Evolutionary conservation across 2,888 invertebrate species (phyloP).

Genomic region (Sepiola atlantica): DNA sequence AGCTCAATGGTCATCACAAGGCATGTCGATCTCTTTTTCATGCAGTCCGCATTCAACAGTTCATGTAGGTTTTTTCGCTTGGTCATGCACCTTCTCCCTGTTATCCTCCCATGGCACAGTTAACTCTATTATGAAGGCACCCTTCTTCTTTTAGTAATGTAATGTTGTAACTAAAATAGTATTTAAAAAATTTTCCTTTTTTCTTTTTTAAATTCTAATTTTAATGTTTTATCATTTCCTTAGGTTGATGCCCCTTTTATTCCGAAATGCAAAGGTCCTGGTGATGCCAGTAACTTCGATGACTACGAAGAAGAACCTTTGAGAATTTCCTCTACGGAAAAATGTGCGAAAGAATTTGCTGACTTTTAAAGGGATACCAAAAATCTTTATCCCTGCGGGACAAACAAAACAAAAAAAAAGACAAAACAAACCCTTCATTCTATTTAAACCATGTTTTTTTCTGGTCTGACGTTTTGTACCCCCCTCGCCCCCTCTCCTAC

Average conservation of each 20-base stretch:
- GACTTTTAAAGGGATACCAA: slow-evolving; percentile 82
- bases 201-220: background rate
- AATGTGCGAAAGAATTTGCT: slow-evolving; percentile 99
- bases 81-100: no score
- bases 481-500: slow-evolving; percentile 32
- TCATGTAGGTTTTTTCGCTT: no score
- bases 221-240: slow-evolving; percentile 33
- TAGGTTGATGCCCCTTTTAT: slow-evolving; percentile 98
- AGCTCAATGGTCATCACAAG: no score
- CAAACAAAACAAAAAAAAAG: background rate
- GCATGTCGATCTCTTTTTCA: no score
- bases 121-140: no score
- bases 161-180: no score
- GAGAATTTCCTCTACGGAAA: slow-evolving; percentile 98
- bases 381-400: background rate
- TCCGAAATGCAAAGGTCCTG: slow-evolving; percentile 98
- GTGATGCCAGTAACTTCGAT: slow-evolving; percentile 99
- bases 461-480: background rate
- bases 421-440: slow-evolving; percentile 33
- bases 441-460: slow-evolving; percentile 11
- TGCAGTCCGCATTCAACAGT: no score
- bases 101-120: no score
- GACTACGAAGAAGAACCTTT: slow-evolving; percentile 99
- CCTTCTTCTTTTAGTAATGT: no score
- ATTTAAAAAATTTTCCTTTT: background rate